Evolutionary conservation across 1,140 invertebrate species (phyloP).

Genomic region (Hycleus cichorii): DNA sequence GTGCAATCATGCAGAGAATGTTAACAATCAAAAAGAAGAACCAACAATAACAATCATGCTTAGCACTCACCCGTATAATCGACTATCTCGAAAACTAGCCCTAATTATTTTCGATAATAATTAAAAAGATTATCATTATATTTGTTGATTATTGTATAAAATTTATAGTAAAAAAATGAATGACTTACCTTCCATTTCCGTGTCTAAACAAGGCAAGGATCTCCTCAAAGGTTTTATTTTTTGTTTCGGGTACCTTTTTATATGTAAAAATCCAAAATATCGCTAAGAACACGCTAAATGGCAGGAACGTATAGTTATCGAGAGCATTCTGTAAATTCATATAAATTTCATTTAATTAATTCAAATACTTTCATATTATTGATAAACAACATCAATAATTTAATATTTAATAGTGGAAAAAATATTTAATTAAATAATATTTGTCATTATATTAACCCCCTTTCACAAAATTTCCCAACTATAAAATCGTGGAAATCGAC

Average conservation of each 20-base stretch:
- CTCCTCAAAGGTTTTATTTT: slow-evolving; percentile 97
- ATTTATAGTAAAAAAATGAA: slow-evolving; percentile 8
- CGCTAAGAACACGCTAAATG: slow-evolving; percentile 91
- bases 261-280: slow-evolving; percentile 97
- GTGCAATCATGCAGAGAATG: neutral
- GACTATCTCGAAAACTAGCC: slow-evolving; percentile 64
- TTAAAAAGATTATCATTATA: neutral
- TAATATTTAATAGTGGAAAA: too few species aligned
- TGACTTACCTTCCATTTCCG: slow-evolving; percentile 73
- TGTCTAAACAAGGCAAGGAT: slow-evolving; percentile 86
- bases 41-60: slow-evolving; percentile 12
- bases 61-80: slow-evolving; percentile 64
- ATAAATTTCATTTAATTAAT: too few species aligned
- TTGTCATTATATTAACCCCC: neutral
- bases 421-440: too few species aligned
- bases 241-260: slow-evolving; percentile 97
- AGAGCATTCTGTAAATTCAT: slow-evolving; percentile 64
- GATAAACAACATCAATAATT: too few species aligned
- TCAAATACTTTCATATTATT: too few species aligned
- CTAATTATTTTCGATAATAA: slow-evolving; percentile 35
- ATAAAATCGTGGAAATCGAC: slow-evolving; percentile 9
- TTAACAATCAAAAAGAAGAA: slow-evolving; percentile 4
- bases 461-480: slow-evolving; percentile 15
- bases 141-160: neutral
- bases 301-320: slow-evolving; percentile 94